Evolutionary conservation across 2,888 invertebrate species (phyloP).

Genomic region (Busseola fusca): DNA sequence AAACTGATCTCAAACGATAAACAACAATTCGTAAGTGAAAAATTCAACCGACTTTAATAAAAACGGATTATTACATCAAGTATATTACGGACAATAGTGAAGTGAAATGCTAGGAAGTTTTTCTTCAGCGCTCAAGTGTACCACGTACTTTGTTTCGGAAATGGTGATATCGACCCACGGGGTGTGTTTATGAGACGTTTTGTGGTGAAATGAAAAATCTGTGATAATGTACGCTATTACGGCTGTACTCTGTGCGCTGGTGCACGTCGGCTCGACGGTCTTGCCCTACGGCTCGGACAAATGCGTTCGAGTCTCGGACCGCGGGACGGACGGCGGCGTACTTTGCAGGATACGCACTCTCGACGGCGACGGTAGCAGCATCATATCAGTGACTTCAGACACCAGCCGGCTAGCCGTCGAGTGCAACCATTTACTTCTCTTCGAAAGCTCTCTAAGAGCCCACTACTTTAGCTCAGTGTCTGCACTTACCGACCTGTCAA

Average conservation of each 20-base stretch:
- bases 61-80: slow-evolving; percentile 67
- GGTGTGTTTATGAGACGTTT: slow-evolving; percentile 88
- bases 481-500: slow-evolving; percentile 92
- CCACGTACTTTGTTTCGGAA: slow-evolving; percentile 88
- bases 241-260: slow-evolving; percentile 86
- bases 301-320: slow-evolving; percentile 83
- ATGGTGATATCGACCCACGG: slow-evolving; percentile 89
- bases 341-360: slow-evolving; percentile 92
- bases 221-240: slow-evolving; percentile 86
- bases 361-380: slow-evolving; percentile 91
- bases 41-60: slow-evolving; percentile 62
- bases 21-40: slow-evolving; percentile 75
- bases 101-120: slow-evolving; percentile 87
- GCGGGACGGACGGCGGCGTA: slow-evolving; percentile 87
- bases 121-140: slow-evolving; percentile 83
- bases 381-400: slow-evolving; percentile 90
- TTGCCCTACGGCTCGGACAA: slow-evolving; percentile 87
- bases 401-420: slow-evolving; percentile 92
- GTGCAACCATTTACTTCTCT: slow-evolving; percentile 93
- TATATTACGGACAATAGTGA: slow-evolving; percentile 78
- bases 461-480: slow-evolving; percentile 92
- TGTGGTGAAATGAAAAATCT: slow-evolving; percentile 87
- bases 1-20: slow-evolving; percentile 76
- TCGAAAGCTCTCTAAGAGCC: slow-evolving; percentile 93
- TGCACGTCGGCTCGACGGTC: slow-evolving; percentile 88